Base-by-base conservation (phyloP, 2,113 vertebrate species). In the Amphilophus citrinellus region DNA sequence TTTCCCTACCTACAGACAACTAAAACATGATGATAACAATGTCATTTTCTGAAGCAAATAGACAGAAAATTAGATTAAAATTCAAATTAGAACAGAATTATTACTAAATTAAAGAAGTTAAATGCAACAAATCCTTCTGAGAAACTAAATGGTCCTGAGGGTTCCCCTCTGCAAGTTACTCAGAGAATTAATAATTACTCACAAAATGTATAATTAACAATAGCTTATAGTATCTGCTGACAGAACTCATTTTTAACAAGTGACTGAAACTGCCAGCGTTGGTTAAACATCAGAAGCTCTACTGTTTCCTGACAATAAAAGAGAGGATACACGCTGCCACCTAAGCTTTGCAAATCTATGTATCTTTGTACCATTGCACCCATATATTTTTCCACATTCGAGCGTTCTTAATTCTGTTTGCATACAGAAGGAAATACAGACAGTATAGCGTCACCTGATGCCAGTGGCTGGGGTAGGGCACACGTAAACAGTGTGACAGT, bases 1-100 rank as follows among this genome's bases (percentile, higher is more conserved):
- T 50, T 50, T 50, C 44, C 14, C 44, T 15, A 53, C 44, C 66
- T 53, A 22, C 66, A 32, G 66, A 6, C 10, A 1, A 2, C 44
- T 73, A 27, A 53, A 47, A 73, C 50, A 53, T 17, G 44, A 5
- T 53, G 15, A 0, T 32, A 32, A 13, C 17, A 5, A 53, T 53
- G 24, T 30, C 24, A 73, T 73, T 73, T 73, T 73, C 30, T 73
- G 44, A 73, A 8, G 66, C 17, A 53, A 14, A 73, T 44, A 9
- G 27, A 13, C 20, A n/a, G 10, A 53, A 53, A 73, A 73, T 73
- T 30, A 32, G 44, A 73, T 18, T 32, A 27, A 53, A 73, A 73
- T 53, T 71, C 66, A 73, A 73, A 73, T 73, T 73, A 73, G 47
- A 73, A 73, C 17, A 73, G 10, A 50, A 73, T 53, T 20, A 73